Evolutionary conservation across 1,140 invertebrate genomes (phyloP).

Genomic region (Monochamus saltuarius): DNA sequence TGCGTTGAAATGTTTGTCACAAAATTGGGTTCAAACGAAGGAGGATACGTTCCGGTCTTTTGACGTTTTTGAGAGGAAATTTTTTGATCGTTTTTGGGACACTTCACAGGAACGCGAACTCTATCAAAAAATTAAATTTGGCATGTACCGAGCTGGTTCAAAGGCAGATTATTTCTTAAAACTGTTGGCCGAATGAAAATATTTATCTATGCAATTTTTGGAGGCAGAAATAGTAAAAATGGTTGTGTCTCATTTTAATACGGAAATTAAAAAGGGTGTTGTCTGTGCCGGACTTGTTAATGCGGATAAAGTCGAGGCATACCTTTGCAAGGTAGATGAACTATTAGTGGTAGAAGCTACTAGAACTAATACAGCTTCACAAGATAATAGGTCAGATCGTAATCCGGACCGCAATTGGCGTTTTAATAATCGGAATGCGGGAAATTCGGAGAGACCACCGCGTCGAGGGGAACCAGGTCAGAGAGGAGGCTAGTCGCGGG

Average conservation of each 20-base stretch:
- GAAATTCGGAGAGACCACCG: not conserved
- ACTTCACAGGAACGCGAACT: constrained; percentile 2
- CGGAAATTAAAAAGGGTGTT: not conserved
- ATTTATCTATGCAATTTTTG: not conserved
- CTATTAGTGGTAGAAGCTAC: not conserved
- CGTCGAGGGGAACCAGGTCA: not conserved
- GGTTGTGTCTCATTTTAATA: not conserved
- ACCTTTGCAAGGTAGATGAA: not conserved
- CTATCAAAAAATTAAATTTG: constrained; percentile 1
- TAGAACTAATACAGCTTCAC: not conserved
- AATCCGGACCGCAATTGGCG: not conserved
- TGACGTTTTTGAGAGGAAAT: too few species aligned
- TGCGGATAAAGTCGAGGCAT: constrained; percentile 3
- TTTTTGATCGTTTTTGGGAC: too few species aligned
- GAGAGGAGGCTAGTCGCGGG: not conserved
- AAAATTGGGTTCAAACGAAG: too few species aligned
- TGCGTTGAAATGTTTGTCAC: too few species aligned
- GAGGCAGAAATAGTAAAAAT: not conserved
- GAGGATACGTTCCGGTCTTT: too few species aligned
- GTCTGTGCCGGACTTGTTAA: not conserved
- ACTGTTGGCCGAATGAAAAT: not conserved
- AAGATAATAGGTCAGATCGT: not conserved
- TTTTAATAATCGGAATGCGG: not conserved
- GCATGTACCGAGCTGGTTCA: not conserved
- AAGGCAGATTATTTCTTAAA: constrained; percentile 8